Percentiles rank a stretch among this genome's conserved stretches.
Conservation (phyloP, 2,113 vertebrate genomes). For the Odobenus rosmarus region DNA sequence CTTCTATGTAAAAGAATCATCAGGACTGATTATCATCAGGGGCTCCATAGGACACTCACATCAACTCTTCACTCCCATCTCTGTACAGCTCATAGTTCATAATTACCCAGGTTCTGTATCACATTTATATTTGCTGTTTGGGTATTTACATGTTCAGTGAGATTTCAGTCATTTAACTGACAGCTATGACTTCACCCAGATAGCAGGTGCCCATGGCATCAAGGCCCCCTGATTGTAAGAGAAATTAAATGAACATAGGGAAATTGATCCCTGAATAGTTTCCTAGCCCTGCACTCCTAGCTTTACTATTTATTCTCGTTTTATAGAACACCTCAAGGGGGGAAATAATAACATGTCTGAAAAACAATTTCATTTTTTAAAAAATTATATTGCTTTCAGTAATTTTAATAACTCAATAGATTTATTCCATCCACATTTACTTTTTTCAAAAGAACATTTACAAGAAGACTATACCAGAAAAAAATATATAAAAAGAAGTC, state of each 20-base stretch:
- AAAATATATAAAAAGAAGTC: slow-evolving; percentile 1
- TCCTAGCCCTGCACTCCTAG: not conserved
- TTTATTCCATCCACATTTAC: not conserved
- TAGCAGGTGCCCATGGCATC: not conserved
- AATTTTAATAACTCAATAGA: not conserved
- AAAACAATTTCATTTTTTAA: not conserved
- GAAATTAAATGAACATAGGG: not conserved
- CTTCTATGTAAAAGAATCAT: not conserved
- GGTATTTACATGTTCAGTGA: not conserved
- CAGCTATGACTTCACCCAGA: not conserved
- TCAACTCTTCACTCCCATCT: not conserved
- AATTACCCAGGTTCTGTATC: not conserved
- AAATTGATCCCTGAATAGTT: not conserved
- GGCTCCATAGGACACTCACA: not conserved
- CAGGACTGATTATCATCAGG: not conserved
- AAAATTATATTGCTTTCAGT: not conserved
- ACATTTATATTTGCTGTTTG: not conserved
- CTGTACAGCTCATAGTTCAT: not conserved
- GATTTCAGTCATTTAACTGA: not conserved
- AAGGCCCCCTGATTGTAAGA: not conserved
- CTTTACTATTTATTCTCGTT: not conserved
- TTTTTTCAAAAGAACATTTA: slow-evolving; percentile 49
- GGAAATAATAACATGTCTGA: not conserved
- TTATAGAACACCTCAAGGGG: not conserved
- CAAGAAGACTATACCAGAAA: not conserved